Conservation (phyloP, 2,888 invertebrate species). For the Lasioglossum figueresi region DNA sequence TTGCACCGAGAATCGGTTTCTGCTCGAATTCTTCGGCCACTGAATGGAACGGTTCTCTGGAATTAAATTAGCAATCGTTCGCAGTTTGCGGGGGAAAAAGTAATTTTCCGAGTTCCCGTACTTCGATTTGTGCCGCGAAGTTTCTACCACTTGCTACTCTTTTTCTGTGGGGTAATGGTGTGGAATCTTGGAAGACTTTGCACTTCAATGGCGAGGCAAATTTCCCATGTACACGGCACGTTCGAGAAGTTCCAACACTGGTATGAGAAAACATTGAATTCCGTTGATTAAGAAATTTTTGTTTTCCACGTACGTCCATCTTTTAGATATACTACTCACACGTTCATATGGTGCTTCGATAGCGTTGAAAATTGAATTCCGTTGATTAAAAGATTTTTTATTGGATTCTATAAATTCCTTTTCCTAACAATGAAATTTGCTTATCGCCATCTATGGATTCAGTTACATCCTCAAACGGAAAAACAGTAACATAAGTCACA, state of each 20-base stretch:
- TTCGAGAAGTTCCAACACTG: neutral
- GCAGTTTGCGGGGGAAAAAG: neutral
- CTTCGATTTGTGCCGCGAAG: constrained; percentile 29
- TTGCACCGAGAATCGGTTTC: neutral
- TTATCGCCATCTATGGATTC: neutral
- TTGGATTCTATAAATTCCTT: neutral
- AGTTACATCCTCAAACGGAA: neutral
- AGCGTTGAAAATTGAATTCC: too few relatives aligned
- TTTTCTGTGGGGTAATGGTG: constrained; percentile 10
- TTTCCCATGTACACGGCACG: neutral
- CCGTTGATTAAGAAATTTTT: neutral
- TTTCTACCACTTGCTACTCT: neutral
- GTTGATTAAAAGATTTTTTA: too few relatives aligned
- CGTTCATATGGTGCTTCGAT: neutral
- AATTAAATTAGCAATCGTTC: constrained; percentile 34
- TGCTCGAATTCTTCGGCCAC: neutral
- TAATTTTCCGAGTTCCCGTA: constrained; percentile 25
- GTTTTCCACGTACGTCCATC: neutral
- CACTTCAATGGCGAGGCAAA: neutral
- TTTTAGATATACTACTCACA: neutral
- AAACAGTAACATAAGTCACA: neutral
- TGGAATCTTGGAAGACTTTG: constrained; percentile 23
- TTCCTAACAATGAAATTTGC: neutral
- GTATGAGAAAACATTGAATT: neutral
- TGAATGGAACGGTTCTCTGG: constrained; percentile 1